Conservation (phyloP, 1,140 invertebrate species). For the Glossosoma conforme region DNA sequence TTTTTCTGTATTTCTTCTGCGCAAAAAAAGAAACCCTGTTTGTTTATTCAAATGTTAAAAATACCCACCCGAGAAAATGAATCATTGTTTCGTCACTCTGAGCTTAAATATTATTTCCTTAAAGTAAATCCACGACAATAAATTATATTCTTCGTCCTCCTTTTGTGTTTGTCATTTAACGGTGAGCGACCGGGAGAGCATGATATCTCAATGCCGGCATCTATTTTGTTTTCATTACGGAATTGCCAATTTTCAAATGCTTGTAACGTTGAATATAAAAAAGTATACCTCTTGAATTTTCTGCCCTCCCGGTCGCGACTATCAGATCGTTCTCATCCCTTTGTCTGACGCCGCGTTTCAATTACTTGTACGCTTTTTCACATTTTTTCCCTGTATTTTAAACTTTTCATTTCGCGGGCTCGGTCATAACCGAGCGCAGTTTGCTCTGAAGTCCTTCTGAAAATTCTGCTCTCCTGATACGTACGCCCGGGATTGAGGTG, state of each 20-base stretch:
- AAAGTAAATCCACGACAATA: neutral
- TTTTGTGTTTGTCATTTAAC: neutral
- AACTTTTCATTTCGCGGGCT: slow-evolving; percentile 17
- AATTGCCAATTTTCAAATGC: slow-evolving; percentile 23
- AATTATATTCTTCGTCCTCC: neutral
- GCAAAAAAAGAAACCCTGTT: neutral
- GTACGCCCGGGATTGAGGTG: slow-evolving; percentile 23
- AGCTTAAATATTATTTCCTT: neutral
- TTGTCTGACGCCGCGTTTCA: slow-evolving; percentile 26
- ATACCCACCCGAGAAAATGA: neutral
- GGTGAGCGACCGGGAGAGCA: neutral
- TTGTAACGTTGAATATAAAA: too few relatives aligned
- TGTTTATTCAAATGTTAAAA: neutral
- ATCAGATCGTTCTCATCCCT: neutral
- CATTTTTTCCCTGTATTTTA: slow-evolving; percentile 15
- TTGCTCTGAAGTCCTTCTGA: slow-evolving; percentile 12
- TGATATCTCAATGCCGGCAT: slow-evolving; percentile 9
- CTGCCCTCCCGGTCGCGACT: neutral
- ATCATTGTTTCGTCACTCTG: slow-evolving; percentile 8
- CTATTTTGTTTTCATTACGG: slow-evolving; percentile 21
- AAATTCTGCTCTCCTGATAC: neutral
- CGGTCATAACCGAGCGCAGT: slow-evolving; percentile 1
- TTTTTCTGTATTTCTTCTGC: neutral
- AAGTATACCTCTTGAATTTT: neutral
- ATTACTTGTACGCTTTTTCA: slow-evolving; percentile 23